A percentile compares a stretch with the other conserved stretches of the same genome.
Conservation (phyloP, 2,888 invertebrate genomes). For the Agrilus biguttatus region DNA sequence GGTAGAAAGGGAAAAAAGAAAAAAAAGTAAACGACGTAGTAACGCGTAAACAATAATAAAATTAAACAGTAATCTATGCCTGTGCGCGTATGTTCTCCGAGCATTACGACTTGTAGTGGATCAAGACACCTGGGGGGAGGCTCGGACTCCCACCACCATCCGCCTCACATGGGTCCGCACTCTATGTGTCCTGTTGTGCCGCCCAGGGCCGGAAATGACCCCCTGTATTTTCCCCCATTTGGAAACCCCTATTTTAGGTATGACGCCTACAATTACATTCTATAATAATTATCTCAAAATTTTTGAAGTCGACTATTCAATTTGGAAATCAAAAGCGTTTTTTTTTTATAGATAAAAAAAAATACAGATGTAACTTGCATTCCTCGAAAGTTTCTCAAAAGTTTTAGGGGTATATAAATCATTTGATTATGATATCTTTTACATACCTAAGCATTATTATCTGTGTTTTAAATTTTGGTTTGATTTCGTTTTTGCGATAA, state of each 20-base stretch:
- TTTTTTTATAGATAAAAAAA: no score
- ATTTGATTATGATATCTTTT: no score
- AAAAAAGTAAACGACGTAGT: no score
- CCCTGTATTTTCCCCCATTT: slow-evolving; percentile 44
- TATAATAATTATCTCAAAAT: background rate
- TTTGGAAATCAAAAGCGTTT: no score
- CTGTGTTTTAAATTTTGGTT: no score
- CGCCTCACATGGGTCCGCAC: slow-evolving; percentile 27
- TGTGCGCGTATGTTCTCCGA: slow-evolving; percentile 16
- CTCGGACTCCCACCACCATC: slow-evolving; percentile 22
- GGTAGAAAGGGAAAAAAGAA: no score
- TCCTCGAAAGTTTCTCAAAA: no score
- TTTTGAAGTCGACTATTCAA: background rate
- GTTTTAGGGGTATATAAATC: no score
- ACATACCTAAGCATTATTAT: no score
- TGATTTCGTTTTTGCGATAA: no score
- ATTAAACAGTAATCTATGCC: slow-evolving; percentile 11
- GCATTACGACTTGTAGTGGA: slow-evolving; percentile 28
- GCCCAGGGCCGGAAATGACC: slow-evolving; percentile 36
- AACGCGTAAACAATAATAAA: no score
- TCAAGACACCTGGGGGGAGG: slow-evolving; percentile 25
- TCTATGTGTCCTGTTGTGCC: slow-evolving; percentile 24
- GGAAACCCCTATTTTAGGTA: slow-evolving; percentile 44
- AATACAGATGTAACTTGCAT: no score
- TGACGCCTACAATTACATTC: slow-evolving; percentile 9